Percentiles rank a stretch among this genome's conserved stretches.
Conservation (phyloP, 2,888 invertebrate species). For the Morpho deidamia region DNA sequence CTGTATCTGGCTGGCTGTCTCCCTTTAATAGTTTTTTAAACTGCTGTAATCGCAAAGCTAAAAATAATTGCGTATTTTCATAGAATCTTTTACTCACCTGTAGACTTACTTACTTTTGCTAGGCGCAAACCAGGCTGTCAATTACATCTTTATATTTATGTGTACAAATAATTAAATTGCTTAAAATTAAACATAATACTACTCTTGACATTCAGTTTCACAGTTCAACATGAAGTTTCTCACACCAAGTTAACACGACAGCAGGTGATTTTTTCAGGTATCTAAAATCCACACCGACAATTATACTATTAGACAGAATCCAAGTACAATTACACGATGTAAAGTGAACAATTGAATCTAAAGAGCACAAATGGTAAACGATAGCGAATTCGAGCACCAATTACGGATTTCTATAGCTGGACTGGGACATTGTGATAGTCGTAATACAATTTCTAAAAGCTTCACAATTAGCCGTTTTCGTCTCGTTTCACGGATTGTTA, state of each 20-base stretch:
- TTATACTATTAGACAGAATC: slow-evolving; percentile 22
- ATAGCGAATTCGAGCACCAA: slow-evolving; percentile 30
- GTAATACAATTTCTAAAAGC: slow-evolving; percentile 22
- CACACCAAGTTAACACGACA: neutral
- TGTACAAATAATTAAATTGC: too few species aligned
- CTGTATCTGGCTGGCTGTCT: too few species aligned
- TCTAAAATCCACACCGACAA: slow-evolving; percentile 3
- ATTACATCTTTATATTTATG: too few species aligned
- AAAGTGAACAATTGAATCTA: slow-evolving; percentile 27
- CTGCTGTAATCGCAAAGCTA: too few species aligned
- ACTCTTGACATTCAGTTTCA: too few species aligned
- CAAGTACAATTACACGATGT: slow-evolving; percentile 25
- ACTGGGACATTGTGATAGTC: slow-evolving; percentile 23
- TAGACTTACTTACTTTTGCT: too few species aligned
- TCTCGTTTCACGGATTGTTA: slow-evolving; percentile 1
- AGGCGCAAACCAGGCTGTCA: too few species aligned
- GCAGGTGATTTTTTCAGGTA: neutral
- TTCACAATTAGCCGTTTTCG: slow-evolving; percentile 16
- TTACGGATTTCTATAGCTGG: slow-evolving; percentile 25
- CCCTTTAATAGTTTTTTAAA: too few species aligned
- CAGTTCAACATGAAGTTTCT: too few species aligned
- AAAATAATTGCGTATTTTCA: too few species aligned
- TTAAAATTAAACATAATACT: too few species aligned
- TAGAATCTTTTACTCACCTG: too few species aligned
- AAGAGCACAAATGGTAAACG: slow-evolving; percentile 32